These are phyloP conservation scores for Glyptemys insculpta DNA, from an alignment of 2,797 vertebrate genomes.

Conservation along the genomic window DNA sequence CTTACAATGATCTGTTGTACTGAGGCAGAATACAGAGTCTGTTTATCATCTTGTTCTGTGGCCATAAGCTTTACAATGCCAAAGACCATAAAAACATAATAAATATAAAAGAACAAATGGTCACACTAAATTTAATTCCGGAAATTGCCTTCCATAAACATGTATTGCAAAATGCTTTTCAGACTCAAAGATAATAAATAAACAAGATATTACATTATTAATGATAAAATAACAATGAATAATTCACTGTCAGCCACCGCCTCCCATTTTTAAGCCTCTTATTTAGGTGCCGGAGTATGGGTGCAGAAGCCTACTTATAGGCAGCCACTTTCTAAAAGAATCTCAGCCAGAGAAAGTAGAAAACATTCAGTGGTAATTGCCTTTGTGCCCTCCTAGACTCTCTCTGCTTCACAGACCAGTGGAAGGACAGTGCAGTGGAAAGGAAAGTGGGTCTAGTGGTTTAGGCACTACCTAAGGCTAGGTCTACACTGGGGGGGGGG, in stretches of 20 bases:
- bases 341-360: not conserved
- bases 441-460: not conserved
- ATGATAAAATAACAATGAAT: not conserved
- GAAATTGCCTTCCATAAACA: not conserved
- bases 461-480: not conserved
- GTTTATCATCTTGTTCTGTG: not conserved
- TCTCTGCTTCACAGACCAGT: not conserved
- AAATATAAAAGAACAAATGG: not conserved
- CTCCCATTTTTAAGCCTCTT: not conserved
- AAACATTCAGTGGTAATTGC: not conserved
- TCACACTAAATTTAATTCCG: not conserved
- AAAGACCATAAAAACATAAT: fast-evolving
- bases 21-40: not conserved
- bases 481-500: too few species aligned
- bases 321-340: not conserved
- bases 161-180: not conserved
- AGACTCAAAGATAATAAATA: not conserved
- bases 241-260: not conserved
- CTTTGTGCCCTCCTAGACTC: not conserved
- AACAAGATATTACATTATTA: not conserved
- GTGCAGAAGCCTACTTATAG: not conserved
- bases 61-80: not conserved
- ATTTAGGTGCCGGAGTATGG: not conserved
- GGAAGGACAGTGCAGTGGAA: not conserved
- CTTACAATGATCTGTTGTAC: not conserved